Evolutionary conservation across 2,113 vertebrate genomes (phyloP).

Genomic region (Himantopus leucocephalus): DNA sequence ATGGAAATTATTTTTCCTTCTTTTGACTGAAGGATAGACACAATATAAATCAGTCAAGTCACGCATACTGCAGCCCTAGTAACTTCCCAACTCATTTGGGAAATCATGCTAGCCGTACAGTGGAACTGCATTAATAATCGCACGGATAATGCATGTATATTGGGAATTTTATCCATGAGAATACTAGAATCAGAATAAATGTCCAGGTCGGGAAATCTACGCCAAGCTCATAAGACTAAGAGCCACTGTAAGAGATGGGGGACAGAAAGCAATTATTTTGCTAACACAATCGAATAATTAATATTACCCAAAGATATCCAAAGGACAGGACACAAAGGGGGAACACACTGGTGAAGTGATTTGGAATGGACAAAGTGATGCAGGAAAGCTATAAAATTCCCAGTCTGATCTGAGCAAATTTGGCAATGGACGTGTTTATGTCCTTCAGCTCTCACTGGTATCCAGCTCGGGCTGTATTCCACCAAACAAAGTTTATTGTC

Average conservation of each 20-base stretch:
- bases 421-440: neutral
- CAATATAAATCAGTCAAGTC: conserved; percentile 23
- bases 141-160: neutral
- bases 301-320: neutral
- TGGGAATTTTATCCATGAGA: conserved; percentile 22
- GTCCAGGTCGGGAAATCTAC: neutral
- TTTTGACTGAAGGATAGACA: conserved; percentile 31
- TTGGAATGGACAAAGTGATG: neutral
- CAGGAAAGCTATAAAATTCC: neutral
- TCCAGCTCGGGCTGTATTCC: neutral
- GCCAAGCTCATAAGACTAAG: neutral
- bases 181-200: neutral
- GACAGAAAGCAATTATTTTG: neutral
- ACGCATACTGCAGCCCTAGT: neutral
- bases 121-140: conserved; percentile 17
- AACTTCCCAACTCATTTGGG: conserved; percentile 32
- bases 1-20: conserved; percentile 49
- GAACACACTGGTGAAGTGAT: neutral
- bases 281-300: neutral
- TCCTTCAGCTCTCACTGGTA: neutral
- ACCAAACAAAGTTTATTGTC: neutral
- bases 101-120: neutral
- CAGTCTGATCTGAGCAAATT: neutral
- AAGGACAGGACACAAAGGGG: neutral
- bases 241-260: neutral